Evolutionary conservation across 2,888 invertebrate species (phyloP).

Genomic region (Euphydryas editha): DNA sequence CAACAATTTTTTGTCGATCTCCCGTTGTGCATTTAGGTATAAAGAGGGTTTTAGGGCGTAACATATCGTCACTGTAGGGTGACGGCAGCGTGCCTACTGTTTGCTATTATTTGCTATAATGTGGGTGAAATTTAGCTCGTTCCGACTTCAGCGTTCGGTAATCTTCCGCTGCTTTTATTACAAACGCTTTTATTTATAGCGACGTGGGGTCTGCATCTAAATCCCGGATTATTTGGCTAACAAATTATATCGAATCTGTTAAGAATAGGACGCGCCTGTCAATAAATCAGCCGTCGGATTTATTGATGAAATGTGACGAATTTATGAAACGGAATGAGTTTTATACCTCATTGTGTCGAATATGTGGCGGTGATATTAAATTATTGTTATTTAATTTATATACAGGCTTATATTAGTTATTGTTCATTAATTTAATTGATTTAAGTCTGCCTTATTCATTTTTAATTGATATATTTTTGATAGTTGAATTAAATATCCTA

Average conservation of each 20-base stretch:
- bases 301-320: slow-evolving; percentile 73
- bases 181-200: slow-evolving; percentile 58
- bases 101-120: slow-evolving; percentile 81
- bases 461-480: not conserved
- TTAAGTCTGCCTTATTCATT: not conserved
- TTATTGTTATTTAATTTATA: slow-evolving; percentile 10
- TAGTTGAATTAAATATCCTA: not conserved
- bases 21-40: slow-evolving; percentile 80
- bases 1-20: slow-evolving; percentile 68
- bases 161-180: slow-evolving; percentile 77
- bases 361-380: slow-evolving; percentile 41
- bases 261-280: slow-evolving; percentile 77
- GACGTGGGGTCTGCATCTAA: slow-evolving; percentile 64
- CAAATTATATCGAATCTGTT: slow-evolving; percentile 81
- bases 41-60: slow-evolving; percentile 74
- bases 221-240: slow-evolving; percentile 83
- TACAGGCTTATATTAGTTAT: not conserved
- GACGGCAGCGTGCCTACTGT: slow-evolving; percentile 68
- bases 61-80: slow-evolving; percentile 75
- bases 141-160: slow-evolving; percentile 69
- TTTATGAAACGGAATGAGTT: slow-evolving; percentile 56
- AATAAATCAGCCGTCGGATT: slow-evolving; percentile 77
- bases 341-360: slow-evolving; percentile 52
- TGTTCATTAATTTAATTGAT: not conserved
- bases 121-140: slow-evolving; percentile 81